Evolutionary conservation across 2,888 invertebrate genomes (phyloP), one percentile per base, ranked within the genome.

Genomic region (Orthosia cruda): DNA sequence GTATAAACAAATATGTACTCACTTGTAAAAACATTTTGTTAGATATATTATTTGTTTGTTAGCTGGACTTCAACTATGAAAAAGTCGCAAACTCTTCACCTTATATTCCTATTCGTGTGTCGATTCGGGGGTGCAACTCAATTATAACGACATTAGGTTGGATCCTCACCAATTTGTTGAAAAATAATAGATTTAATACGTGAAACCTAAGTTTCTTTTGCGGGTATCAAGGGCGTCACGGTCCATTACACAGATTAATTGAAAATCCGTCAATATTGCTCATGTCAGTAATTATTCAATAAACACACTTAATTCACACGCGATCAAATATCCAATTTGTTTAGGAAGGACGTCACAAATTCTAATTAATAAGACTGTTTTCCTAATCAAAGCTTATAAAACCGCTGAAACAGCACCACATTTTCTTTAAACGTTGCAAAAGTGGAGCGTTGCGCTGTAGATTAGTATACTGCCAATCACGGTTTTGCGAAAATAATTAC

Each of bases 1-100:
- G 0, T 40, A 54, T 52, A 54, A 68, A 68, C 20, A 52, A 70
- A 63, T 47, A 40, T 52, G 69, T 80, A 92, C 92, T 92, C 71
- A 93, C 93, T 91, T 92, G 93, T 86, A 90, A 91, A 91, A 91
- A 92, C 94, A 94, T 94, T 79, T 90, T 91, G 81, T 78, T 77
- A 74, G 88, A 79, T 86, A 83, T 84, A 85, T 85, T 87, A 84
- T 87, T 90, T 87, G 88, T 89, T 89, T 88, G 90, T 91, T 81
- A 87, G 90, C 90, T 92, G 88, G 90, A 91, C 88, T 91, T 89
- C 89, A 91, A 93, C 92, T 94, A 90, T 85, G 78, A 65, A 71
- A 72, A 83, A 76, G 45, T 69, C 61, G 61, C 71, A 66, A 66
- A 75, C 69, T 71, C 80, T 82, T 88, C 83, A 75, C 86, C 83